Base-by-base conservation (phyloP, 2,888 invertebrate genomes). In the Drepana falcataria region DNA sequence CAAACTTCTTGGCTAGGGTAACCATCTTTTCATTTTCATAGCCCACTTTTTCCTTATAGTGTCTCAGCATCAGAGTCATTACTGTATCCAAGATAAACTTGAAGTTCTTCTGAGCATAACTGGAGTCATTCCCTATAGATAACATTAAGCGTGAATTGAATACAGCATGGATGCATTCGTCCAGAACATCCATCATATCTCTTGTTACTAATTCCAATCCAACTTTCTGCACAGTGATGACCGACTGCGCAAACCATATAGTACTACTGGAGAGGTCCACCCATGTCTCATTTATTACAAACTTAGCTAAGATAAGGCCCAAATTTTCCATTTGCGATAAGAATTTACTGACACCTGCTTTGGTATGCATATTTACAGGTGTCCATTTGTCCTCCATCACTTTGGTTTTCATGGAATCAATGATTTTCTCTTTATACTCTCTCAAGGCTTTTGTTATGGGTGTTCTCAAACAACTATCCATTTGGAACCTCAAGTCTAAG, bases 401-500 rank as follows among this genome's bases (percentile, higher is more conserved):
- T 69, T 93, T 93, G 55, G 94, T 87, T 81, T 95, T 96, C 67
- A 97, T 94, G 0, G 95, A 95, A 76, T 98, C 97, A 33, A 96
- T 91, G 64, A 96, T 92, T 78, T 96, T 97, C 64, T 96, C 96
- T 65, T 94, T 94, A 51, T 95, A 94, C 68, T 97, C 96, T 66
- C 92, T 92, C 57, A 98, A 87, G 35, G 95, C 94, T 83, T 94
- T 94, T 48, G 93, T 94, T 52, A 97, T 90, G 0, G 97, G 95
- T 7, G 93, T 93, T 60, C 96, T 92, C 57, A 99, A 87, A 60
- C 96, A 93, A 35, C 96, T 96, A 77, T 98, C 97, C 68, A 99
- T 92, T 78, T 97, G 96, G 83, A 98, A 99, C 62, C 96, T 94
- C 57, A 99, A 91, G 88, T 99, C 99, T 69, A 99, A 92, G 1